These are phyloP conservation scores for Parasteatoda tepidariorum DNA, from an alignment of 1,140 invertebrate genomes.

Conservation along the genomic window DNA sequence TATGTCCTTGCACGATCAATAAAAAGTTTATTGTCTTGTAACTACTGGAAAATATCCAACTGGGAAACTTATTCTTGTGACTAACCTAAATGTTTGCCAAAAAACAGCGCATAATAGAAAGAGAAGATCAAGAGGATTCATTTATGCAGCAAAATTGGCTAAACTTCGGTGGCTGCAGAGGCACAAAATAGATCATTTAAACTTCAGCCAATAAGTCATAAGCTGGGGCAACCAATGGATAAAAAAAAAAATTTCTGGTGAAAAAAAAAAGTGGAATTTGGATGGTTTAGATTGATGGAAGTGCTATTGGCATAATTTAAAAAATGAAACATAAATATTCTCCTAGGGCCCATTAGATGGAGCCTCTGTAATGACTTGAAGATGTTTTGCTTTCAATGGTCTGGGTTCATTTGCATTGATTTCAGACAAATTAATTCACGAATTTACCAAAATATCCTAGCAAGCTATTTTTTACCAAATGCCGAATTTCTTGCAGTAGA, in stretches of 20 bases:
- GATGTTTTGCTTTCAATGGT: not conserved
- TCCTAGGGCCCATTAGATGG: not conserved
- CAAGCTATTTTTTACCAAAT: not conserved
- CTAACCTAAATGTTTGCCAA: too few species aligned
- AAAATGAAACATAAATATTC: too few species aligned
- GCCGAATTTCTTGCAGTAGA: not conserved
- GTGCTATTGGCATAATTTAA: not conserved
- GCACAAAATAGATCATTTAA: not conserved
- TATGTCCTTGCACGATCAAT: too few species aligned
- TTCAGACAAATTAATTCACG: not conserved
- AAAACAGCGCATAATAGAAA: too few species aligned
- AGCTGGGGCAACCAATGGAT: not conserved
- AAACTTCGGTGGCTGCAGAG: not conserved
- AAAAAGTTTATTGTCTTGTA: too few species aligned
- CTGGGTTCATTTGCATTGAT: not conserved
- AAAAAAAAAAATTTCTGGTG: not conserved
- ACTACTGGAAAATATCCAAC: too few species aligned
- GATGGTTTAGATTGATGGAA: not conserved
- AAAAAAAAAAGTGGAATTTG: not conserved
- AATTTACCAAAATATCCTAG: not conserved
- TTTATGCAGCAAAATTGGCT: not conserved
- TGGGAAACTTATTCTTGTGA: too few species aligned
- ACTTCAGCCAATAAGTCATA: not conserved
- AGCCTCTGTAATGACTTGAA: not conserved
- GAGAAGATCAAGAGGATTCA: too few species aligned